phyloP scores from a whole-genome alignment of 2,797 vertebrate species.

The Naso thynnoides region DNA sequence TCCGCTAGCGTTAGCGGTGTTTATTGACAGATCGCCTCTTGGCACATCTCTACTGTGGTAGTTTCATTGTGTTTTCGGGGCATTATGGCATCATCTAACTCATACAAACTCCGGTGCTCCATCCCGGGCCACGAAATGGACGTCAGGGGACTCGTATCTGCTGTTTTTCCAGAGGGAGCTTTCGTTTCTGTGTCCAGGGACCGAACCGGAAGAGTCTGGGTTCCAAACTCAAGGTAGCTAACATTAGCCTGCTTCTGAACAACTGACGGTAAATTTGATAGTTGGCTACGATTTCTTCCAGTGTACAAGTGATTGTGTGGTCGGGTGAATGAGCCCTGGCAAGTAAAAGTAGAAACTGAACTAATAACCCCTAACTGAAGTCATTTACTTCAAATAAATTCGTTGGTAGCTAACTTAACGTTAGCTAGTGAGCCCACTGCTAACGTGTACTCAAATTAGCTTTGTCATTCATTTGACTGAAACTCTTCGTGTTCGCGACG shows the following conservation, averaged over 20 bases:
- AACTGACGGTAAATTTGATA: constrained; percentile 2
- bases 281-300: background rate
- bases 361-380: rapidly evolving
- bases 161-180: constrained; percentile 86
- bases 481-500: background rate
- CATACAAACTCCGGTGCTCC: constrained; percentile 92
- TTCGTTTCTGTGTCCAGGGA: constrained; percentile 97
- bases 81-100: constrained; percentile 81
- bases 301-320: background rate
- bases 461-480: constrained; percentile 76
- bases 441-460: constrained; percentile 70
- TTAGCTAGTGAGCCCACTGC: constrained; percentile 25
- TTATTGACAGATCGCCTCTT: constrained; percentile 73
- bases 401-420: constrained; percentile 9
- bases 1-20: constrained; percentile 70
- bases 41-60: constrained; percentile 21
- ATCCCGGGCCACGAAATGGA: constrained; percentile 94
- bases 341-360: rapidly evolving
- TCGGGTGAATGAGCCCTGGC: rapidly evolving
- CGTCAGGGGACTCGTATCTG: constrained; percentile 88
- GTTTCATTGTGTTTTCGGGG: constrained; percentile 20
- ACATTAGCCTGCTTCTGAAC: constrained; percentile 41
- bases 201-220: constrained; percentile 94
- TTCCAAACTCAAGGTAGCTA: constrained; percentile 89
- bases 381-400: rapidly evolving